Evolutionary conservation across 2,888 invertebrate genomes (phyloP).

Genomic region (Parochlus steinenii): DNA sequence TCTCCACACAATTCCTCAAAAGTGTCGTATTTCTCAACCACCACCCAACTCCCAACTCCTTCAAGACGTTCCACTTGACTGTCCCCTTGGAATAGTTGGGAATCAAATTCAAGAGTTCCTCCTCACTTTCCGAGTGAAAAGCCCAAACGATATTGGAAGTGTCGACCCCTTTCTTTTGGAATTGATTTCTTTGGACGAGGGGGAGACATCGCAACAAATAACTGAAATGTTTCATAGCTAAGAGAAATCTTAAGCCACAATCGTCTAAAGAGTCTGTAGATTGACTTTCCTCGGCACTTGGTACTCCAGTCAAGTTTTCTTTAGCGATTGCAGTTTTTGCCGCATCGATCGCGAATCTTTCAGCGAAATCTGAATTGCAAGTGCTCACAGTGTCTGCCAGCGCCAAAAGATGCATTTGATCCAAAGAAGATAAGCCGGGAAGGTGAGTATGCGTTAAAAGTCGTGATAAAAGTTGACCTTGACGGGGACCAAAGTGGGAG

Average conservation of each 20-base stretch:
- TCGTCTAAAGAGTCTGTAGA: conserved; percentile 79
- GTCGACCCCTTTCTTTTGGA: conserved; percentile 74
- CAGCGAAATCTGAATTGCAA: conserved; percentile 76
- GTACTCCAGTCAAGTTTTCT: conserved; percentile 40
- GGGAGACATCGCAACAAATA: conserved; percentile 89
- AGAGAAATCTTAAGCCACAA: conserved; percentile 86
- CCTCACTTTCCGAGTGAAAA: conserved; percentile 95
- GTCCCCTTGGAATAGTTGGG: conserved; percentile 76
- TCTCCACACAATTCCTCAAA: conserved; percentile 73
- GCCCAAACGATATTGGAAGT: conserved; percentile 96
- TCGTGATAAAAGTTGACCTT: conserved; percentile 70
- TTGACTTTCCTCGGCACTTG: conserved; percentile 35
- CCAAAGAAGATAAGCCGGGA: conserved; percentile 86
- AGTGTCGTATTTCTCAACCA: conserved; percentile 80
- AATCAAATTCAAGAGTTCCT: conserved; percentile 77
- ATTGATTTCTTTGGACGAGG: conserved; percentile 65
- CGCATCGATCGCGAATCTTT: conserved; percentile 55
- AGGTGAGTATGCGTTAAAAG: conserved; percentile 88
- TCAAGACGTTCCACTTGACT: conserved; percentile 76
- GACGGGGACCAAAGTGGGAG: conserved; percentile 75
- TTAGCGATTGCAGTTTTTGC: conserved; percentile 49
- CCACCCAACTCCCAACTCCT: conserved; percentile 87
- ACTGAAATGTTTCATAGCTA: conserved; percentile 96
- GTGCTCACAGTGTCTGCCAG: conserved; percentile 95
- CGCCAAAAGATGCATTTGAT: conserved; percentile 99